These are phyloP conservation scores for Philotrypesis tridentata DNA, from an alignment of 1,140 invertebrate species.

Conservation along the genomic window DNA sequence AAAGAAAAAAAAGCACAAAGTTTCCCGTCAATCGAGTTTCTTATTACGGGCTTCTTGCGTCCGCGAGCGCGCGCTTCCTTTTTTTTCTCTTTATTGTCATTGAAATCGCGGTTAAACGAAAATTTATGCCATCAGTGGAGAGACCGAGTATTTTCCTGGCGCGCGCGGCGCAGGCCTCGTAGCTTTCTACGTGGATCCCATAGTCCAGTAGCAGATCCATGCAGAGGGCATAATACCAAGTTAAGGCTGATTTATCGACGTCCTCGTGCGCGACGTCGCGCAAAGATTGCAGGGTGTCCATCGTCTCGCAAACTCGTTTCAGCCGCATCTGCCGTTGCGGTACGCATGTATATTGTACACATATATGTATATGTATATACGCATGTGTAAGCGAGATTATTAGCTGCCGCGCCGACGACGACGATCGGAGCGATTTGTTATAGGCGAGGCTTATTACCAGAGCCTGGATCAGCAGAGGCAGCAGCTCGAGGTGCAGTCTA, in stretches of 20 bases:
- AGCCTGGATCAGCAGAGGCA: conserved; percentile 55
- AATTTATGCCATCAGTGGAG: too few relatives aligned
- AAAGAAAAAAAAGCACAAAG: background rate
- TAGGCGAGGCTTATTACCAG: too few relatives aligned
- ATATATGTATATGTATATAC: too few relatives aligned
- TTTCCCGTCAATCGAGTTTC: too few relatives aligned
- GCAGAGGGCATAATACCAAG: conserved; percentile 63
- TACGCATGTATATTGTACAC: too few relatives aligned
- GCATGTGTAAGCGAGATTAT: background rate
- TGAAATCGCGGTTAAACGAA: background rate
- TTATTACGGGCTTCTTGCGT: too few relatives aligned
- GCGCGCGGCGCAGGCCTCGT: conserved; percentile 48
- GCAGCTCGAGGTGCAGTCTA: conserved; percentile 42
- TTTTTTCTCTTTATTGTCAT: too few relatives aligned
- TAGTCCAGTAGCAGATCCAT: conserved; percentile 58
- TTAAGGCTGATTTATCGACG: conserved; percentile 57
- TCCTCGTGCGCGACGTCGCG: conserved; percentile 52
- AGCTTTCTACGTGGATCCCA: conserved; percentile 57
- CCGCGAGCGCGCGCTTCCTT: too few relatives aligned
- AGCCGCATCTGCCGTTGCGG: conserved; percentile 60
- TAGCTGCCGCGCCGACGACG: background rate
- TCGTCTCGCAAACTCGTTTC: conserved; percentile 52
- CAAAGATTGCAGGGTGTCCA: conserved; percentile 56
- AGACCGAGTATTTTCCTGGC: conserved; percentile 51
- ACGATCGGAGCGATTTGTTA: background rate